phyloP scores from a whole-genome alignment of 2,888 invertebrate genomes.

The Drosophila gaucha region DNA sequence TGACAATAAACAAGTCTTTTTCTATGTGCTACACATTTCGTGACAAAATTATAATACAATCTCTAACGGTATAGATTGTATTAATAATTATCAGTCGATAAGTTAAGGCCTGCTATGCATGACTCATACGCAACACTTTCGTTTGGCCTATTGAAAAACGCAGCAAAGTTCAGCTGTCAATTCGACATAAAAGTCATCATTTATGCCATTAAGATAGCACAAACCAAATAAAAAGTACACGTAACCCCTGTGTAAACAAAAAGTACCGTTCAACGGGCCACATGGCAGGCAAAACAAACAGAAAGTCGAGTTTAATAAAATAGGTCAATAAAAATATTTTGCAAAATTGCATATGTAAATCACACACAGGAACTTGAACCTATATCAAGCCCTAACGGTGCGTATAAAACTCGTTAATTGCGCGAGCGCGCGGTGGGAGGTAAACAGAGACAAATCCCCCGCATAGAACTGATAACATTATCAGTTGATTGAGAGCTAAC shows the following conservation, averaged over 20 bases:
- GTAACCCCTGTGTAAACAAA: slow-evolving; percentile 31
- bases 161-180: slow-evolving; percentile 25
- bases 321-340: slow-evolving; percentile 47
- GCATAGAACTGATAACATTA: slow-evolving; percentile 34
- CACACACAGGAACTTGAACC: slow-evolving; percentile 41
- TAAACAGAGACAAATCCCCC: slow-evolving; percentile 12
- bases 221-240: slow-evolving; percentile 38
- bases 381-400: slow-evolving; percentile 2
- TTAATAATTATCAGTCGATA: not conserved
- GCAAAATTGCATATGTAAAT: slow-evolving; percentile 51
- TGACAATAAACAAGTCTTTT: too few relatives aligned
- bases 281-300: not conserved
- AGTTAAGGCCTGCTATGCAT: not conserved
- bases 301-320: slow-evolving; percentile 27
- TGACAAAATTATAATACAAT: too few relatives aligned
- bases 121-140: slow-evolving; percentile 8
- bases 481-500: slow-evolving; percentile 42
- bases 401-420: slow-evolving; percentile 10
- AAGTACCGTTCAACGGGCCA: slow-evolving; percentile 50
- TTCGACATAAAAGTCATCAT: slow-evolving; percentile 23
- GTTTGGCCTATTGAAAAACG: slow-evolving; percentile 18
- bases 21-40: too few relatives aligned
- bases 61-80: too few relatives aligned
- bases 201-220: slow-evolving; percentile 18
- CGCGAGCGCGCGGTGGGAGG: not conserved